Evolutionary conservation across 2,113 vertebrate genomes (phyloP).

Genomic region (Hyperoodon ampullatus): DNA sequence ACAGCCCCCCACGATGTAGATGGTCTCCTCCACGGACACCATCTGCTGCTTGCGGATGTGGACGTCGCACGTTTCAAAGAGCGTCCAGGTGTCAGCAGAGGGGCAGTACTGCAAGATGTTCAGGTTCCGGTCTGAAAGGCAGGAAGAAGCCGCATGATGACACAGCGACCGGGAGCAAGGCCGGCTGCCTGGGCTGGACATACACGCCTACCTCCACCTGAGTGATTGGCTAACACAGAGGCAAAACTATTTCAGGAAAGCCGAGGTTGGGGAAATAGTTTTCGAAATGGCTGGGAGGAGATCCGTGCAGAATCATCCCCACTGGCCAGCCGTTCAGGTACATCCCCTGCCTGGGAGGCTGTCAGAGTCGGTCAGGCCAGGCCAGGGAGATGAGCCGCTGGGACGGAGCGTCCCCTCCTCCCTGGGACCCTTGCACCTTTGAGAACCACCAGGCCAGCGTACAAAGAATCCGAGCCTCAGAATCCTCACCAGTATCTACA

Average conservation of each 20-base stretch:
- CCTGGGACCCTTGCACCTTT: no score
- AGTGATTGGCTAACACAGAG: rapidly evolving
- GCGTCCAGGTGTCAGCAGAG: constrained; percentile 90
- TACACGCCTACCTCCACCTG: rapidly evolving
- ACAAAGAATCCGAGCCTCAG: not conserved
- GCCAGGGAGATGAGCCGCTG: not conserved
- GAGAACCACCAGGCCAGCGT: not conserved
- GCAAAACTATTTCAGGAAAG: not conserved
- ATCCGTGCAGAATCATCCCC: no score
- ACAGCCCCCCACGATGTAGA: constrained; percentile 96
- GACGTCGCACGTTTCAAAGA: constrained; percentile 88
- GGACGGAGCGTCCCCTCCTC: not conserved
- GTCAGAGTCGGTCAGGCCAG: not conserved
- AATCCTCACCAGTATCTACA: not conserved
- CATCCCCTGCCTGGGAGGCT: not conserved
- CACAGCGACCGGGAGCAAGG: rapidly evolving
- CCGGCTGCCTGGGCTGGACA: rapidly evolving
- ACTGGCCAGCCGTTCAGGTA: not conserved
- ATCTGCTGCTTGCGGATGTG: constrained; percentile 99
- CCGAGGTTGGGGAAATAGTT: rapidly evolving
- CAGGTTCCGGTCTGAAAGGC: constrained; percentile 93
- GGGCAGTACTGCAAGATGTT: constrained; percentile 94
- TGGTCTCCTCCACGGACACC: constrained; percentile 96
- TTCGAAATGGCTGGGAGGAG: not conserved
- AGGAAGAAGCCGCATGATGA: not conserved